Base-by-base conservation (phyloP, 2,113 vertebrate species). In the Daboia siamensis region DNA sequence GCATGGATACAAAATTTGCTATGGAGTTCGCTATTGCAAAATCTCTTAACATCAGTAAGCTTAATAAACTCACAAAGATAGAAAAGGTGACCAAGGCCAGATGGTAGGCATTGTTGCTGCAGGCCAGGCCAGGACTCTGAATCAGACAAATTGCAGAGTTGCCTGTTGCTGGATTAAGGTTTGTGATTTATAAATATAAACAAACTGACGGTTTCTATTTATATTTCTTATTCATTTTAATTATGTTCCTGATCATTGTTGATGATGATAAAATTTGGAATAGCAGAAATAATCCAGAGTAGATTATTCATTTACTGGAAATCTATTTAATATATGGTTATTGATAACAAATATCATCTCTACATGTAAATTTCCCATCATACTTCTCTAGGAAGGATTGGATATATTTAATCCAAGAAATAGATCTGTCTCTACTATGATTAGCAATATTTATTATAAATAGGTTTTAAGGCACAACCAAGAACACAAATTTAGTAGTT, bases 71-170 rank as follows among this genome's bases (percentile, higher is more conserved):
- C 48, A 86, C 86, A 93, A 46, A 94, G 95, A 92, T 93, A 91
- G 11, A 51, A 95, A 93, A 61, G 4, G 7, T 91, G 93, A 89
- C 96, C 91, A 96, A 91, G 91, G 91, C 90, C 92, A 80, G 17
- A 39, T 54, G 1, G 91, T 95, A 95, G 94, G 93, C 93, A 95
- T 85, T 15, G 3, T 80, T 94, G 91, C 94, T 91, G 39, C 69
- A 89, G 93, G 93, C 93, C 92, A 91, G 59, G 39, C 87, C 92
- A 94, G 94, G 59, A 84, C 23, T 86, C 20, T 26, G 93, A 95
- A 96, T 96, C 94, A 96, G 96, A 96, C 90, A 94, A 94, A 46
- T 93, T 64, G 44, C 64, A 89, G 80, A 94, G 88, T 6, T 96
- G 86, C 59, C 94, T 89, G 95, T 94, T 3, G 0, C 86, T 54